Evolutionary conservation across 2,888 invertebrate species (phyloP).

Genomic region (Zootermopsis nevadensis): DNA sequence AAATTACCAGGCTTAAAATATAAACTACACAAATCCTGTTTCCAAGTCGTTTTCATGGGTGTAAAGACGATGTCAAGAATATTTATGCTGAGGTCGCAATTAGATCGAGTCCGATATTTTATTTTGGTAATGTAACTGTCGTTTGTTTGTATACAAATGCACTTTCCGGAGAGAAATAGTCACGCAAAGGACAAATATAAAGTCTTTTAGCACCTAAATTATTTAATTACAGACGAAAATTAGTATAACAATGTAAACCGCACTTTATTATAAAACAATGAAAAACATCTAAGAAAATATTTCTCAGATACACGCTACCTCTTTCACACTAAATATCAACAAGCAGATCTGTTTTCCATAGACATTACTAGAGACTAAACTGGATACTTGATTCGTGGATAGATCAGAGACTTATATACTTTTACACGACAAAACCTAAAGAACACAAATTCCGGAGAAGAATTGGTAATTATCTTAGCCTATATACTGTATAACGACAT

Average conservation of each 20-base stretch:
- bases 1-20: neutral
- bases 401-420: no score
- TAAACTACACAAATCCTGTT: neutral
- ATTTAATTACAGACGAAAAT: neutral
- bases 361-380: no score
- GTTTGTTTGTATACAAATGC: neutral
- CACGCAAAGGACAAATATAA: neutral
- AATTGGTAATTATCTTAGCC: no score
- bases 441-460: neutral
- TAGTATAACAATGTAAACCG: neutral
- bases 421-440: neutral
- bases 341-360: neutral
- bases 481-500: no score
- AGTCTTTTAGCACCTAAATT: neutral
- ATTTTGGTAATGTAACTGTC: neutral
- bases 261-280: neutral
- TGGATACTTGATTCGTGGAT: no score
- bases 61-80: neutral
- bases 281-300: neutral
- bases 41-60: neutral
- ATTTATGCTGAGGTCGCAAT: neutral
- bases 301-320: neutral
- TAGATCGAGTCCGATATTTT: neutral
- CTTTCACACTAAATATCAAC: neutral
- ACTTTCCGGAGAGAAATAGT: neutral